Evolutionary conservation across 2,113 vertebrate species (phyloP), one percentile per base, ranked within the genome.

Genomic region (Coturnix japonica): DNA sequence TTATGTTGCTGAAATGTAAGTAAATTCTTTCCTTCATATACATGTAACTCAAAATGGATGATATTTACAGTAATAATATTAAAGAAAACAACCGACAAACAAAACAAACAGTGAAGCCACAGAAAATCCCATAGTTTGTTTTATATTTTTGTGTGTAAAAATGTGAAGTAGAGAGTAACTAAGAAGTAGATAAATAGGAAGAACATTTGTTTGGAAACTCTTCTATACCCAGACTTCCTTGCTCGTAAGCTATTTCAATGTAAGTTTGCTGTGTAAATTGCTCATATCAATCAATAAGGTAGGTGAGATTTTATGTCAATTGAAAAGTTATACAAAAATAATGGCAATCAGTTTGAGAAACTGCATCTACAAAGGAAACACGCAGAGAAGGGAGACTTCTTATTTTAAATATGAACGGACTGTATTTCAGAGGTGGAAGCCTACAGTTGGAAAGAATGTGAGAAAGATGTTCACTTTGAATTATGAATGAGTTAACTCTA

Each of bases 351-450:
- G 49, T 92, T 79, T 82, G 79, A 93, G 56, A 51, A 78, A 86
- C 56, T 81, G 56, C 61, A 83, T n/a, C 49, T 92, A 56, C 81
- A 72, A 92, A 80, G 37, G 39, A 53, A 74, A 69, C 26, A 23
- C 23, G 20, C 30, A 90, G 82, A 92, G 43, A 64, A 90, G 43
- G 13, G 19, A 89, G 19, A 63, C 39, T 91, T 86, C 82, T 87
- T 67, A 26, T 11, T 94, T 66, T 81, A 83, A 63, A 85, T 59
- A 18, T 71, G 41, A 94, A 90, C 90, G 81, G 89, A 70, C 81
- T 84, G 56, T 93, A 80, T 87, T 35, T 63, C n/a, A 82, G 65
- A 72, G 31, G 66, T 15, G 78, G 69, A 76, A 93, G 78, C 37
- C 47, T 94, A 72, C 33, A 67, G 30, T 72, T 90, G 76, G 66